Evolutionary conservation across 2,888 invertebrate species (phyloP).

Genomic region (Oasisia sp.): DNA sequence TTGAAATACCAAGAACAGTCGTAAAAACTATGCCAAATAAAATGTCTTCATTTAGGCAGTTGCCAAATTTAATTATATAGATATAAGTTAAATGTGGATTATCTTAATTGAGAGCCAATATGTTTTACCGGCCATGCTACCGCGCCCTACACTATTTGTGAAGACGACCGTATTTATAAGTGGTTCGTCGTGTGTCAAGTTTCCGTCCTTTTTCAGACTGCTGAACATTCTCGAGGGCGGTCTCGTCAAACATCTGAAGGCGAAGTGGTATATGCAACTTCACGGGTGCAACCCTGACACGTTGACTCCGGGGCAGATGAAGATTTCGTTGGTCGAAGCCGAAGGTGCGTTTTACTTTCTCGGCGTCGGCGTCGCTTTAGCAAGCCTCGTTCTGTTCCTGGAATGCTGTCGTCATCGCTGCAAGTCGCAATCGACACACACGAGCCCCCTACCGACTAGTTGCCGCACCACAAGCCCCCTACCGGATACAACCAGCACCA

Average conservation of each 20-base stretch:
- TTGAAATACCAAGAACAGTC: no score
- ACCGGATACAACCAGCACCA: background rate
- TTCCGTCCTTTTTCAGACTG: conserved; percentile 26
- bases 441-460: background rate
- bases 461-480: background rate
- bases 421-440: background rate
- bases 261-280: conserved; percentile 27
- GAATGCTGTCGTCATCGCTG: conserved; percentile 23
- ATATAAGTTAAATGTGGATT: no score
- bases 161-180: background rate
- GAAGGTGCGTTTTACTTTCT: conserved; percentile 40
- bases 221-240: conserved; percentile 36
- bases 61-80: no score
- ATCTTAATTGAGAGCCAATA: no score
- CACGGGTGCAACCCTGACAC: conserved; percentile 33
- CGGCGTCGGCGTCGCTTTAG: conserved; percentile 33
- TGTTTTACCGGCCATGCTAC: no score
- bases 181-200: background rate
- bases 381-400: conserved; percentile 26
- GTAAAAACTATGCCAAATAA: no score
- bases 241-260: conserved; percentile 29
- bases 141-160: background rate
- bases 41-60: no score
- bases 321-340: conserved; percentile 36
- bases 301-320: conserved; percentile 30